Base-by-base conservation (phyloP, 1,140 invertebrate species). In the Ceratosolen solmsi region DNA sequence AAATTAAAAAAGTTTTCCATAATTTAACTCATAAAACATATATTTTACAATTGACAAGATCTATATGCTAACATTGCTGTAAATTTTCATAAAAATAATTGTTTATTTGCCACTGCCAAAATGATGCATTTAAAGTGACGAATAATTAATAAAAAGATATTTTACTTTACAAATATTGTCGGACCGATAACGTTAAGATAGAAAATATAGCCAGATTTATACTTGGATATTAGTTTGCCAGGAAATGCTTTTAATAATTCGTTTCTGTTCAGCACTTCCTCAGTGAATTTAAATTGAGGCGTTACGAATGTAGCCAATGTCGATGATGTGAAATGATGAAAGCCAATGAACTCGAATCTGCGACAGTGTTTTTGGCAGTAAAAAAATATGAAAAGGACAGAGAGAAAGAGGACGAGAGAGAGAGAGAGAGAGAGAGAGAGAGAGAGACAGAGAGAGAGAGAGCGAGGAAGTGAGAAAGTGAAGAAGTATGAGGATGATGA, bases 311-410 rank as follows among this genome's bases (percentile, higher is more conserved):
- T 58, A 68, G 27, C 27, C 38, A 49, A 41, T 51, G 30, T 78
- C 63, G 60, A 68, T 78, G 76, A 78, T 54, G 76, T 54, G 27
- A 54, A 51, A 38, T 49, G 70, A 72, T 41, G 70, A 41, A n/a
- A 51, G 58, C 30, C 22, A 65, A 41, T 22, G 58, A 27, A 49
- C n/a, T 49, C 25, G 25, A 68, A 63, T 36, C n/a, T n/a, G n/a
- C n/a, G n/a, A n/a, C n/a, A n/a, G n/a, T n/a, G n/a, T n/a, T n/a
- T n/a, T n/a, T n/a, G n/a, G n/a, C n/a, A n/a, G n/a, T n/a, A n/a
- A n/a, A n/a, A 0, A 33, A 49, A 22, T 27, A 33, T 30, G 41
- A 22, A 38, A 27, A 46, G 41, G 1, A 38, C 3, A 7, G 30
- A 49, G 11, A 46, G 27, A 8, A 46, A 33, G 71, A 27, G 9